Percentiles rank a stretch among this genome's conserved stretches.
Evolutionary conservation across 2,797 vertebrate genomes (phyloP).

Genomic region (Synanceia verrucosa): DNA sequence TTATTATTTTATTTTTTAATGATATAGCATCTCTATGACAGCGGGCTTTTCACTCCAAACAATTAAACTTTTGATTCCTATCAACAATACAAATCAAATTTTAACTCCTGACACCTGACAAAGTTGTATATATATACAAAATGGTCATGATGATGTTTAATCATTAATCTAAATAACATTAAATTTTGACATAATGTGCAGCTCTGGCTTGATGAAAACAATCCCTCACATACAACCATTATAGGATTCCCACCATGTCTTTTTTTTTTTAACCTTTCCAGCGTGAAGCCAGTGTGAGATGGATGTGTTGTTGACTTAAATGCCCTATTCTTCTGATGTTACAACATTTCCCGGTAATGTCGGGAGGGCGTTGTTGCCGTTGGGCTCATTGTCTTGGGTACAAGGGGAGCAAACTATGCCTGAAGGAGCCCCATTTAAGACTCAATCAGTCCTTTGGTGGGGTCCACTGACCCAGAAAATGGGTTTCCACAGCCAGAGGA

Average conservation of each 20-base stretch:
- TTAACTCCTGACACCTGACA: too few relatives aligned
- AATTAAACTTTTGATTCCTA: too few relatives aligned
- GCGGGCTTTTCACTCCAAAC: not conserved
- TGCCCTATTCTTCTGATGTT: conserved; percentile 13
- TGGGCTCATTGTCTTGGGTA: conserved; percentile 53
- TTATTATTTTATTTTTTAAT: not conserved
- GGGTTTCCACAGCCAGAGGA: conserved; percentile 88
- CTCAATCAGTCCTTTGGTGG: conserved; percentile 87
- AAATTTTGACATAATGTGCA: not conserved
- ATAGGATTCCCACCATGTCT: not conserved
- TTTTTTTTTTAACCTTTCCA: not conserved
- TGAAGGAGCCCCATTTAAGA: conserved; percentile 84
- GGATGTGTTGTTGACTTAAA: conserved; percentile 23
- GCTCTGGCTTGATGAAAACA: not conserved
- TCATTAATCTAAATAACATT: not conserved
- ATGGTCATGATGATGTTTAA: not conserved
- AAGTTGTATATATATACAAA: too few relatives aligned
- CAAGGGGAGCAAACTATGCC: conserved; percentile 67
- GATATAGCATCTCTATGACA: not conserved
- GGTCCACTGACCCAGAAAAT: conserved; percentile 93
- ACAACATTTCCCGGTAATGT: conserved; percentile 34
- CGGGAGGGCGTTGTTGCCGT: conserved; percentile 18
- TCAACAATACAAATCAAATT: too few relatives aligned
- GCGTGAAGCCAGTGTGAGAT: not conserved
- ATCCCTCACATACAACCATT: not conserved